Conservation (phyloP, 2,113 vertebrate genomes). For the Paracanthobrama guichenoti region DNA sequence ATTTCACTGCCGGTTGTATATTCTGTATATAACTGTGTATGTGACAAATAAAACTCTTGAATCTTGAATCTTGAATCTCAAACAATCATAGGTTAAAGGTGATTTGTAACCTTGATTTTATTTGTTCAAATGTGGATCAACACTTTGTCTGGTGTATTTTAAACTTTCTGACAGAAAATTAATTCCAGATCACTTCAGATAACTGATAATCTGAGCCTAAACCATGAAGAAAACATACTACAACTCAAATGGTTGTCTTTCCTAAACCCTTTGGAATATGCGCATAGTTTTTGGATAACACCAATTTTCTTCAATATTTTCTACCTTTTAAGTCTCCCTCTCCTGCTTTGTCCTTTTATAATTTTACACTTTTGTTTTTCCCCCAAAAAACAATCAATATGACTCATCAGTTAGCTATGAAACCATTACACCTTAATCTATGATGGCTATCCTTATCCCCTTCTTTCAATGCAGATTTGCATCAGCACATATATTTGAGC, state of each 20-base stretch:
- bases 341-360: background rate
- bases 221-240: too few species aligned
- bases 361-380: constrained; percentile 9
- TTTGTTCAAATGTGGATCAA: background rate
- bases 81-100: background rate
- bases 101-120: background rate
- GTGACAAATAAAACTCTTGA: too few species aligned
- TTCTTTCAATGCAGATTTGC: background rate
- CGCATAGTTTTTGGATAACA: too few species aligned
- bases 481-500: background rate
- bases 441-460: constrained; percentile 11
- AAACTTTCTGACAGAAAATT: background rate
- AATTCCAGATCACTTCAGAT: too few species aligned
- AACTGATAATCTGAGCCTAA: too few species aligned
- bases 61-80: too few species aligned
- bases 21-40: too few species aligned
- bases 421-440: background rate
- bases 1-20: too few species aligned
- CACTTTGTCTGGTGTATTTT: background rate
- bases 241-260: too few species aligned
- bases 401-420: constrained; percentile 30
- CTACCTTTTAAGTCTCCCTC: background rate
- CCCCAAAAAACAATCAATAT: background rate
- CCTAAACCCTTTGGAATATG: too few species aligned
- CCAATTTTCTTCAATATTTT: background rate